Evolutionary conservation across 2,888 invertebrate species (phyloP).

Genomic region (Tetragonisca angustula): DNA sequence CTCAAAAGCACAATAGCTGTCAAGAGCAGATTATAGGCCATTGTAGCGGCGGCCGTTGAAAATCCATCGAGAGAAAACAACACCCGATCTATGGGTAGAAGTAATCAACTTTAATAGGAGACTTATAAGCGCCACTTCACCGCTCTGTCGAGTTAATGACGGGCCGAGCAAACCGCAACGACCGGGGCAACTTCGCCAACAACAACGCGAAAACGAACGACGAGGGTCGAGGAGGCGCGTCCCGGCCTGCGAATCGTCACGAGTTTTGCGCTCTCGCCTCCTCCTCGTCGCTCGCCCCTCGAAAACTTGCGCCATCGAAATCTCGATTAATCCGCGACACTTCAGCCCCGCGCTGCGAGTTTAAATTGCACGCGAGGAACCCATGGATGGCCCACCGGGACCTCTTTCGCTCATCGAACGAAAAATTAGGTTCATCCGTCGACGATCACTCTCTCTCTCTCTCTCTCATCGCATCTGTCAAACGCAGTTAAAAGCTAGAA

Average conservation of each 20-base stretch:
- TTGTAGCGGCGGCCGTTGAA: conserved; percentile 55
- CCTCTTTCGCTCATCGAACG: neutral
- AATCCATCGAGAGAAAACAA: conserved; percentile 56
- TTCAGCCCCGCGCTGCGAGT: conserved; percentile 28
- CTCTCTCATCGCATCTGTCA: conserved; percentile 51
- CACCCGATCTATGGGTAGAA: conserved; percentile 27
- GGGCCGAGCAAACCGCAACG: conserved; percentile 20
- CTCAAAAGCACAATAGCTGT: conserved; percentile 50
- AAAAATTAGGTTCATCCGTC: conserved; percentile 48
- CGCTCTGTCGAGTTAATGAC: conserved; percentile 59
- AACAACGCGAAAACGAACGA: conserved; percentile 48
- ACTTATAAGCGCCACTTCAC: conserved; percentile 67
- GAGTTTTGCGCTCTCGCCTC: neutral
- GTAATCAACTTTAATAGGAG: conserved; percentile 66
- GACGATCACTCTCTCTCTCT: conserved; percentile 22
- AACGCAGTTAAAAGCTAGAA: conserved; percentile 31
- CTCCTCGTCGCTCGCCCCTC: conserved; percentile 10
- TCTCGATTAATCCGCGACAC: conserved; percentile 54
- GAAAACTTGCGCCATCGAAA: conserved; percentile 44
- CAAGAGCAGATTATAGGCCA: conserved; percentile 62
- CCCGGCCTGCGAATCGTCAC: conserved; percentile 17
- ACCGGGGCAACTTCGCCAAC: conserved; percentile 53
- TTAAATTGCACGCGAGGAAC: conserved; percentile 36
- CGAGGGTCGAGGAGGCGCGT: conserved; percentile 2
- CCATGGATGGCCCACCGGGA: neutral